Evolutionary conservation across 2,888 invertebrate genomes (phyloP).

Genomic region (Ophion costatus): DNA sequence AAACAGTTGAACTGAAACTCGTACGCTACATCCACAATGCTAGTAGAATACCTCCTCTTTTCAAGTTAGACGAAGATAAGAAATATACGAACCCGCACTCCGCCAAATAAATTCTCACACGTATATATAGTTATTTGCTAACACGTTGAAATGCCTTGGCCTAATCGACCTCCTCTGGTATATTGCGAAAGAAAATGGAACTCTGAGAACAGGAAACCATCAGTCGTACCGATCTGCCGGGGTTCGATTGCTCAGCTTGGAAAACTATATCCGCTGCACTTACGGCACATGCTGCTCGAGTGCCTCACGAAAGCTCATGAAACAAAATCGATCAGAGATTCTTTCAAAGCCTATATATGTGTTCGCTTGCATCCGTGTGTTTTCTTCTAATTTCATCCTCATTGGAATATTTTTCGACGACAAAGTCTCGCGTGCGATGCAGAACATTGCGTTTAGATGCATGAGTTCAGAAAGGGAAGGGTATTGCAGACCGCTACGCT

Average conservation of each 20-base stretch:
- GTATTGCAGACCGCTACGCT: conserved; percentile 41
- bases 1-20: conserved; percentile 52
- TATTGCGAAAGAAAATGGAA: conserved; percentile 26
- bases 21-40: conserved; percentile 9
- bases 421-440: conserved; percentile 47
- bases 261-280: conserved; percentile 57
- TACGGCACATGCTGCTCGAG: conserved; percentile 31
- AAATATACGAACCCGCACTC: not conserved
- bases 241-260: conserved; percentile 51
- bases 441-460: conserved; percentile 16
- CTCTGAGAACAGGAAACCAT: conserved; percentile 27
- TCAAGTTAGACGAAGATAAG: conserved; percentile 27
- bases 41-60: conserved; percentile 35
- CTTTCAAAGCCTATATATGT: conserved; percentile 6
- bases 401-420: conserved; percentile 55
- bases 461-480: conserved; percentile 25
- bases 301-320: conserved; percentile 49
- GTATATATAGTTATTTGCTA: conserved; percentile 21
- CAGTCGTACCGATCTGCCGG: conserved; percentile 30
- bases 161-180: conserved; percentile 41
- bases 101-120: not conserved
- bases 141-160: not conserved
- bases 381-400: conserved; percentile 22
- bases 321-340: conserved; percentile 44
- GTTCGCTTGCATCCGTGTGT: not conserved